Evolutionary conservation across 2,888 invertebrate genomes (phyloP).

Genomic region (Thecophora atra): DNA sequence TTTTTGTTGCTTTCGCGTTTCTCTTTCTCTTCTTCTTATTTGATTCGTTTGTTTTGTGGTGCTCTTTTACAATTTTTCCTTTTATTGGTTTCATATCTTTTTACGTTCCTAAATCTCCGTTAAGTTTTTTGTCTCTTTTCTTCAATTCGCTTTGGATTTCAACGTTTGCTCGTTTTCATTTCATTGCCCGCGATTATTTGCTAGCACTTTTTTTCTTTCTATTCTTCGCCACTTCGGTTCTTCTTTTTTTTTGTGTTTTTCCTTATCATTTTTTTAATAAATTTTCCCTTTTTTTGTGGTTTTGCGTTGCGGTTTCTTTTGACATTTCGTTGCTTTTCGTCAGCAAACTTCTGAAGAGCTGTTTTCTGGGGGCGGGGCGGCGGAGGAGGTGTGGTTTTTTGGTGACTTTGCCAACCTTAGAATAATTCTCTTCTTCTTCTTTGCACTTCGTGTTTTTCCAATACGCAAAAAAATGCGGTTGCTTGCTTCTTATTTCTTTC

Average conservation of each 20-base stretch:
- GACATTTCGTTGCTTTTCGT: background rate
- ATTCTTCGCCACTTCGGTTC: background rate
- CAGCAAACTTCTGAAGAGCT: background rate
- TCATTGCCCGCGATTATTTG: background rate
- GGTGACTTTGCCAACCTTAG: too few species aligned
- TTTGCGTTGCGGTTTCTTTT: conserved; percentile 11
- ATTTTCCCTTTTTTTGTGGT: conserved; percentile 15
- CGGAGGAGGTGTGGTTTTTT: too few species aligned
- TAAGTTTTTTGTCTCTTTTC: background rate
- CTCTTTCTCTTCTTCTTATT: background rate
- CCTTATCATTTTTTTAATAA: conserved; percentile 7
- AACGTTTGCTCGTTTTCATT: background rate
- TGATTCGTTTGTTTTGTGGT: background rate
- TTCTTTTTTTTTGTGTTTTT: background rate
- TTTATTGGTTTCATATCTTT: background rate
- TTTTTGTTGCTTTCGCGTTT: background rate
- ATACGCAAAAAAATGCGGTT: too few species aligned
- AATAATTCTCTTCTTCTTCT: too few species aligned
- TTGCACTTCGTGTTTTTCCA: too few species aligned
- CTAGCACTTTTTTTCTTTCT: background rate
- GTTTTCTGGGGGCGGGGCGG: background rate
- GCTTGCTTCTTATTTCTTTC: too few species aligned
- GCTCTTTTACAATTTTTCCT: background rate
- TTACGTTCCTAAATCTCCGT: too few species aligned
- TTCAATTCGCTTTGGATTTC: background rate